Evolutionary conservation across 2,888 invertebrate genomes (phyloP).

Genomic region (Conistra vaccinii): DNA sequence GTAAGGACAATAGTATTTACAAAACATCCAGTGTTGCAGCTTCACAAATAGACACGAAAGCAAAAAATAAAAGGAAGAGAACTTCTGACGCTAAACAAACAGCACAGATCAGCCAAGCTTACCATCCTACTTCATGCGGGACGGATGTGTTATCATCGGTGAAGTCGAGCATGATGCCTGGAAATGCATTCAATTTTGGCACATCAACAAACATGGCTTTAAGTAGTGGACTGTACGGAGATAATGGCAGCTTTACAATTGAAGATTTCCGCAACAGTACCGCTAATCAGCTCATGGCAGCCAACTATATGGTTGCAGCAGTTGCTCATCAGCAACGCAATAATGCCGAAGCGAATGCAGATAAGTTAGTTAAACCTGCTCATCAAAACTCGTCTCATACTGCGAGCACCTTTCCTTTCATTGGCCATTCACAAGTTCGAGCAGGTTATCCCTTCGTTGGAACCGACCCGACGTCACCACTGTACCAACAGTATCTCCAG

Average conservation of each 20-base stretch:
- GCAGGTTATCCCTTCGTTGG: conserved; percentile 92
- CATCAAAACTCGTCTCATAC: conserved; percentile 85
- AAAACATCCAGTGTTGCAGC: conserved; percentile 74
- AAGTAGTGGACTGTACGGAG: conserved; percentile 90
- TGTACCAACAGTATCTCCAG: conserved; percentile 94
- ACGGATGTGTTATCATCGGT: conserved; percentile 83
- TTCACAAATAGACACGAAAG: conserved; percentile 78
- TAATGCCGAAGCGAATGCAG: conserved; percentile 78
- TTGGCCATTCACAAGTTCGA: conserved; percentile 91
- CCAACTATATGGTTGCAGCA: conserved; percentile 88
- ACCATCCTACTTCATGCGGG: conserved; percentile 92
- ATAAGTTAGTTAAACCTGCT: conserved; percentile 86
- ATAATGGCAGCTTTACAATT: conserved; percentile 92
- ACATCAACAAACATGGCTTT: conserved; percentile 92
- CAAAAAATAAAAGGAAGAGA: conserved; percentile 83
- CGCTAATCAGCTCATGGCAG: conserved; percentile 91
- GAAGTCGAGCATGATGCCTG: conserved; percentile 92
- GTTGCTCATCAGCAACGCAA: conserved; percentile 86
- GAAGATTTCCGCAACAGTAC: conserved; percentile 92
- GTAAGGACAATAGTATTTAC: conserved; percentile 82
- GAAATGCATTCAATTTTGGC: conserved; percentile 96
- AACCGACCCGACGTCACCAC: conserved; percentile 92
- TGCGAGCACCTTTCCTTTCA: conserved; percentile 90
- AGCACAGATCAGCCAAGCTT: conserved; percentile 82
- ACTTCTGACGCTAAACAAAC: conserved; percentile 78